Percentiles rank a stretch among this genome's conserved stretches.
phyloP scores from a whole-genome alignment of 2,888 invertebrate genomes.

The Philhelius pedissequus region DNA sequence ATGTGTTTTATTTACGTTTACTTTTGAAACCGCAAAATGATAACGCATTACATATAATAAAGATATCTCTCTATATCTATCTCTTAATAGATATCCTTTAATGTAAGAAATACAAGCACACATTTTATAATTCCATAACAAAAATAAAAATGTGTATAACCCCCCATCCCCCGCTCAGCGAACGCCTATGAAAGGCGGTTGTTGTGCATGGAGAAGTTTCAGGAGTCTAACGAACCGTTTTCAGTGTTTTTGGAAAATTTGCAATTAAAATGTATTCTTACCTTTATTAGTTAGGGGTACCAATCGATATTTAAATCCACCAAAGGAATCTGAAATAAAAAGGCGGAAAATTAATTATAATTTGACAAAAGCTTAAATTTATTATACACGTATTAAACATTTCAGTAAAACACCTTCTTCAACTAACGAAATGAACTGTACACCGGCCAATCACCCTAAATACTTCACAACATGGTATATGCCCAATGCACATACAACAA shows the following conservation, averaged over 20 bases:
- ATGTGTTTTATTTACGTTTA: too few relatives aligned
- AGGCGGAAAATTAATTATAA: not conserved
- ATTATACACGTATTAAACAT: not conserved
- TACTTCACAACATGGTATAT: not conserved
- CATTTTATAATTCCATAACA: too few relatives aligned
- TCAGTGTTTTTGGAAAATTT: not conserved
- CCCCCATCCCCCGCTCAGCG: too few relatives aligned
- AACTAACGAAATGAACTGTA: not conserved
- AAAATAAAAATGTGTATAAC: too few relatives aligned
- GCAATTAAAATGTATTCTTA: not conserved
- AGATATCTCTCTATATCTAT: too few relatives aligned
- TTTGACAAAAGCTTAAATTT: conserved; percentile 1
- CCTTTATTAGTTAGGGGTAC: conserved; percentile 30
- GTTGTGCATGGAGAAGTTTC: too few relatives aligned
- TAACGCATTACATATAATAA: too few relatives aligned
- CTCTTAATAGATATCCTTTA: too few relatives aligned
- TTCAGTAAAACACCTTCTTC: not conserved
- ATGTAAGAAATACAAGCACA: too few relatives aligned
- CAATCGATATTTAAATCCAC: not conserved
- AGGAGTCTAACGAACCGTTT: too few relatives aligned
- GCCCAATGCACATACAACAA: not conserved
- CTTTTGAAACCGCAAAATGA: too few relatives aligned
- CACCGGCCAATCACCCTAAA: not conserved
- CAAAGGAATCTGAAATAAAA: conserved; percentile 15
- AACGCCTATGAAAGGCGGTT: too few relatives aligned